phyloP scores from a whole-genome alignment of 2,888 invertebrate species.

The Lepeophtheirus nordmannii region DNA sequence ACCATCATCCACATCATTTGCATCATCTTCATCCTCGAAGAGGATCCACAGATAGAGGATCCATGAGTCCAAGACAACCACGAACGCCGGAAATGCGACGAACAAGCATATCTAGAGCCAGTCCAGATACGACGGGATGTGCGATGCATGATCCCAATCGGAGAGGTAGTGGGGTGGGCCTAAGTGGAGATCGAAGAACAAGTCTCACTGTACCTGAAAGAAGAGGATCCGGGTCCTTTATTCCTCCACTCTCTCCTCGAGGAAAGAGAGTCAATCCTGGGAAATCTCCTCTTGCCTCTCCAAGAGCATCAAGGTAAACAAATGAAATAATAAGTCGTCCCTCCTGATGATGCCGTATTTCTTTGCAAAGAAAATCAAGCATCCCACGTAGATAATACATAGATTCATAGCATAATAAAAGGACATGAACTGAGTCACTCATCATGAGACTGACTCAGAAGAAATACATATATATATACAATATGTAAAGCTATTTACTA shows the following conservation, averaged over 20 bases:
- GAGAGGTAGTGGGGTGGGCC: conserved; percentile 11
- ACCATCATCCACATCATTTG: neutral
- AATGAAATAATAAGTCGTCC: neutral
- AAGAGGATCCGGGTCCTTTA: neutral
- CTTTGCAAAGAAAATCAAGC: too few relatives aligned
- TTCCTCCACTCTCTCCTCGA: conserved; percentile 4
- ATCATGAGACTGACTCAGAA: too few relatives aligned
- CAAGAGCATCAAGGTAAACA: conserved; percentile 17
- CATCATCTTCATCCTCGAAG: neutral
- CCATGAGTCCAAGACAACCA: conserved; percentile 15
- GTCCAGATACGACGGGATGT: neutral
- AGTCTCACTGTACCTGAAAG: conserved; percentile 15
- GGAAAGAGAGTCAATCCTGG: conserved; percentile 7
- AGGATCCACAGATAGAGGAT: conserved; percentile 12
- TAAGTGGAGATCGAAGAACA: neutral
- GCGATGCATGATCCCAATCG: neutral
- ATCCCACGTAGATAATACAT: too few relatives aligned
- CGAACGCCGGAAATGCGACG: conserved; percentile 17
- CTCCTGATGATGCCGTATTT: too few relatives aligned
- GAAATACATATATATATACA: too few relatives aligned
- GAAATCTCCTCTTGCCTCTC: conserved; percentile 23
- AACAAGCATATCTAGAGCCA: neutral
- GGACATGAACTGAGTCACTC: too few relatives aligned
- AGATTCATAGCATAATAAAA: too few relatives aligned
- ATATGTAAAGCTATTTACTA: too few relatives aligned